Conservation (phyloP, 2,888 invertebrate species). For the Eurytoma adleriae region DNA sequence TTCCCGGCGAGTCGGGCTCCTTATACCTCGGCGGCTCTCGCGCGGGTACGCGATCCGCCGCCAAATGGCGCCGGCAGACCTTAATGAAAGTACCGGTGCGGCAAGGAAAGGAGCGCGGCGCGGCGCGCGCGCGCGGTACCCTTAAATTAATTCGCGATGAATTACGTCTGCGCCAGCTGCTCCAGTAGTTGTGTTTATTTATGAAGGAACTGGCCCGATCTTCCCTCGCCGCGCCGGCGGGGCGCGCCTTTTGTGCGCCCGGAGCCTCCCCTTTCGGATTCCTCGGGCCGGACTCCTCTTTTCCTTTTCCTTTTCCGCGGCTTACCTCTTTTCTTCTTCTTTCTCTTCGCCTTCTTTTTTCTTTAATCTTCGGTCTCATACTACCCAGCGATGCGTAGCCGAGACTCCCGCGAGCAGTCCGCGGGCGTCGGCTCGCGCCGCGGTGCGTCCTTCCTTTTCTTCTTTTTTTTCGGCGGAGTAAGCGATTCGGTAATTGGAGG, state of each 20-base stretch:
- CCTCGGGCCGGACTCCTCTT: constrained; percentile 5
- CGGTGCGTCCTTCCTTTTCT: too few species aligned
- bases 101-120: constrained; percentile 64
- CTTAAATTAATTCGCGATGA: constrained; percentile 77
- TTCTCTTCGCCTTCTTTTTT: background rate
- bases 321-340: background rate
- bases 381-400: background rate
- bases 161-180: constrained; percentile 76
- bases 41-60: constrained; percentile 58
- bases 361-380: background rate
- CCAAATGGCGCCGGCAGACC: constrained; percentile 75
- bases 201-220: constrained; percentile 73
- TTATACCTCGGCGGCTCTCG: background rate
- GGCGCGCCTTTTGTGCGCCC: constrained; percentile 11
- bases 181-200: constrained; percentile 76
- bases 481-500: constrained; percentile 29
- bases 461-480: too few species aligned
- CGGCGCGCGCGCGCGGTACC: constrained; percentile 62
- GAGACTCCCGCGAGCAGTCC: background rate
- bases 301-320: constrained; percentile 4
- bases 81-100: constrained; percentile 75
- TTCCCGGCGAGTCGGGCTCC: background rate
- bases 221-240: constrained; percentile 38
- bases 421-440: background rate
- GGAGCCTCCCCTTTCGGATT: constrained; percentile 51